These are phyloP conservation scores for Crossaster papposus DNA, from an alignment of 53 echinoderm and acorn worm species.

Conservation along the genomic window DNA sequence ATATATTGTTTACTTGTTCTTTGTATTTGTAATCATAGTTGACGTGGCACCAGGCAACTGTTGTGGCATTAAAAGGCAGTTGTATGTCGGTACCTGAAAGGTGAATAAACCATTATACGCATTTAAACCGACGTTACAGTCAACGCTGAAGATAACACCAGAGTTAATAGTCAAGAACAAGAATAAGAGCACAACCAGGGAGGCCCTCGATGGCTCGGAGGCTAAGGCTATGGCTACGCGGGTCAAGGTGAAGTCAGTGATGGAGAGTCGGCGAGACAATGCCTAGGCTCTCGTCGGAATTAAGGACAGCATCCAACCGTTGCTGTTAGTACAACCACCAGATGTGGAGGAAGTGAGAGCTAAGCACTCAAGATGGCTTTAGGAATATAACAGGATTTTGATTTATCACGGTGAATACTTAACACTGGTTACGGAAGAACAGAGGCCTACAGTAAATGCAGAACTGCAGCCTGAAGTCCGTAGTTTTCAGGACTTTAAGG, in stretches of 20 bases:
- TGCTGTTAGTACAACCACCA: conserved; percentile 11
- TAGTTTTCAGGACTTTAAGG: conserved; percentile 24
- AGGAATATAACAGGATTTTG: conserved; percentile 13
- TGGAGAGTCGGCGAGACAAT: conserved; percentile 25
- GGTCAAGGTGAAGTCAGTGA: conserved; percentile 13
- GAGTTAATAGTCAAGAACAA: not conserved
- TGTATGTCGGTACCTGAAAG: not conserved
- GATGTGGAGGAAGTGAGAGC: conserved; percentile 22
- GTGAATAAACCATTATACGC: not conserved
- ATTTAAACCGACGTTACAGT: conserved; percentile 32
- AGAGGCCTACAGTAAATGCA: conserved; percentile 11
- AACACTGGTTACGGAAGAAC: conserved; percentile 33
- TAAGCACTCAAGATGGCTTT: conserved; percentile 36
- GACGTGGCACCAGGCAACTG: conserved; percentile 22
- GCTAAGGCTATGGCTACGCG: conserved; percentile 12
- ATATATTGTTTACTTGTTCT: conserved; percentile 4
- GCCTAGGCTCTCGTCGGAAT: conserved; percentile 29
- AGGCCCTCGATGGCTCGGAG: conserved; percentile 5
- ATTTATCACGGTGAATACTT: conserved; percentile 22
- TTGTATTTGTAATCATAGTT: conserved; percentile 17
- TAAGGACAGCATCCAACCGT: conserved; percentile 19
- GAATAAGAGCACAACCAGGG: conserved; percentile 8
- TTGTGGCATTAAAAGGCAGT: conserved; percentile 6
- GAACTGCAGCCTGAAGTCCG: conserved; percentile 31
- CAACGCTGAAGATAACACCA: conserved; percentile 5